Evolutionary conservation across 2,888 invertebrate species (phyloP), one percentile per base, ranked within the genome.

Genomic region (Heliconius charithonia): DNA sequence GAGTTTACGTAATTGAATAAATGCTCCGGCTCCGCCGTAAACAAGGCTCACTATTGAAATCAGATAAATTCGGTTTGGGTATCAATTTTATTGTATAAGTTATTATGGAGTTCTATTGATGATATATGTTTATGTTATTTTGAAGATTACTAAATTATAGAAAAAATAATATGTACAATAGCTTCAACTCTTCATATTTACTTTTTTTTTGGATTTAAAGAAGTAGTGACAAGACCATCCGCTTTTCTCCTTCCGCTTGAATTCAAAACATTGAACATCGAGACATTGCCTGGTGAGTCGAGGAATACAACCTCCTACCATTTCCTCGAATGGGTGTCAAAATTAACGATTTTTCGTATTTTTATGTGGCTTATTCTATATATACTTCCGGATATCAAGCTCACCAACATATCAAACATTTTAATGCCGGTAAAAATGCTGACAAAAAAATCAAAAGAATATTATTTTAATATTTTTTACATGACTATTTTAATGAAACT

Each of bases 1-100:
- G 62, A 71, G 71, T 70, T 63, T 75, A 32, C 63, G 79, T 81
- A 81, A 81, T 81, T 81, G 75, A 79, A 77, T 79, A 78, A 81
- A 72, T 65, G 66, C 32, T 62, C 65, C 41, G 65, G 63, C 73
- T 29, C 59, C 32, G 66, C 79, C 67, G 78, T 76, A 78, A 80
- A 78, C 72, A 78, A 78, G 56, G 63, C 66, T 73, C 73, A 25
- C 72, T 78, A 78, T 80, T 66, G 75, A 67, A 75, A 67, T 75
- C 66, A 66, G 19, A 75, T 75, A 66, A 66, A 75, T 75, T 67
- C 51, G 9, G 51, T 27, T 67, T 66, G 22, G 66, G 51, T 67
- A 32, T 32, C 66, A 56, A 32, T 67, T 27, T 51, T 66, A 56
- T 66, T 66, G 13, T 65, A 29, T 65, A n/a, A 45, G 19, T n/a